Conservation (phyloP, 2,888 invertebrate species). For the Sycophila texana region DNA sequence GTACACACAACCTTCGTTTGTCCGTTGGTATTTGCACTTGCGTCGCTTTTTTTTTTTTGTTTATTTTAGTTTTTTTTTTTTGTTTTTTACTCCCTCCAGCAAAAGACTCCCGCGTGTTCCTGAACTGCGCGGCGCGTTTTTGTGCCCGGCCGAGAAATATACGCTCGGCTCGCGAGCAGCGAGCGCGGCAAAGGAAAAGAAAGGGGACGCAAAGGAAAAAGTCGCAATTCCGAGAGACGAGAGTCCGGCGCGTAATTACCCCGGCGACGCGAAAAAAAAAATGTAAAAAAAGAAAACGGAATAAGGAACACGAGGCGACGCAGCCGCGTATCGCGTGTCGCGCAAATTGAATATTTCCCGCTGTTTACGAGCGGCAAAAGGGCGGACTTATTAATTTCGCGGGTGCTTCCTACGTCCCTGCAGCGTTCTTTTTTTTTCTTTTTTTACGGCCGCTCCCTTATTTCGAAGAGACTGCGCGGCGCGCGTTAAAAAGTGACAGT, state of each 20-base stretch:
- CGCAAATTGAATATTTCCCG: conserved; percentile 15
- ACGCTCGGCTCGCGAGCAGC: not conserved
- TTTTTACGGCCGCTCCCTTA: conserved; percentile 7
- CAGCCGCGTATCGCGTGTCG: not conserved
- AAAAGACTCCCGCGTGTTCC: too few relatives aligned
- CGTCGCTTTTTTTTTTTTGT: too few relatives aligned
- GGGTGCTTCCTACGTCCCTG: not conserved
- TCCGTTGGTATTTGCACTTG: too few relatives aligned
- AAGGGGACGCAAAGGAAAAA: conserved; percentile 31
- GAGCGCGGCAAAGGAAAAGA: conserved; percentile 2
- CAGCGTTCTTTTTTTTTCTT: too few relatives aligned
- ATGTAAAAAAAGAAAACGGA: too few relatives aligned
- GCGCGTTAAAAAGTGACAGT: conserved; percentile 8
- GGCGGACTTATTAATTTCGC: not conserved
- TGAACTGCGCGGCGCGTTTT: not conserved
- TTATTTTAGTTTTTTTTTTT: too few relatives aligned
- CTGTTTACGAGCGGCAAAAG: not conserved
- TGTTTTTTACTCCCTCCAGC: too few relatives aligned
- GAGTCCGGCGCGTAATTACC: conserved; percentile 55
- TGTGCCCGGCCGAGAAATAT: conserved; percentile 10
- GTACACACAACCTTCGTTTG: too few relatives aligned
- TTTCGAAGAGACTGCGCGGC: too few relatives aligned
- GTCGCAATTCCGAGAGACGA: conserved; percentile 54
- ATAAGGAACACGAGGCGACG: not conserved
- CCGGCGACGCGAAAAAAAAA: not conserved